These are phyloP conservation scores for Eurytoma adleriae DNA, from an alignment of 2,888 invertebrate species.

Conservation along the genomic window DNA sequence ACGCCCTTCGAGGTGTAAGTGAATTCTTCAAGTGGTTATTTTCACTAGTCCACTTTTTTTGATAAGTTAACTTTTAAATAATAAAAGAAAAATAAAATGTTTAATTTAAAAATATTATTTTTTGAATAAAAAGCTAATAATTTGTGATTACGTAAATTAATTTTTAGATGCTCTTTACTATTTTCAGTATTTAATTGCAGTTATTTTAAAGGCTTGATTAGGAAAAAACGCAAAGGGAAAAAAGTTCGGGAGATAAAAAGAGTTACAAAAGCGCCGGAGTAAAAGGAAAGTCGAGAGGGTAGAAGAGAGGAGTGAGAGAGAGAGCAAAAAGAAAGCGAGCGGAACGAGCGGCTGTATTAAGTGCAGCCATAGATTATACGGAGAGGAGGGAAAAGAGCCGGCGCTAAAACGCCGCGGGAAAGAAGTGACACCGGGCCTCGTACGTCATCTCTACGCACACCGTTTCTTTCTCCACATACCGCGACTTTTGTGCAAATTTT, in stretches of 20 bases:
- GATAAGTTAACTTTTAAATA: no score
- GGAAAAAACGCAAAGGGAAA: not conserved
- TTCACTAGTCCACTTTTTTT: no score
- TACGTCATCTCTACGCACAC: slow-evolving; percentile 63
- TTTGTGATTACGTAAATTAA: no score
- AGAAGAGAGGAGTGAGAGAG: slow-evolving; percentile 42
- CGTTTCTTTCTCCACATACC: not conserved
- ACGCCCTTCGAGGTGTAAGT: no score
- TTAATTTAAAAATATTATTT: no score
- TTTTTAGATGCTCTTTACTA: no score
- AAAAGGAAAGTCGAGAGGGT: slow-evolving; percentile 45
- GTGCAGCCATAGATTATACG: slow-evolving; percentile 74
- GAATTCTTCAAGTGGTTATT: no score
- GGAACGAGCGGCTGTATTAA: slow-evolving; percentile 73
- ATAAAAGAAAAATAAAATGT: no score
- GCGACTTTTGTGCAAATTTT: no score
- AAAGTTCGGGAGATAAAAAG: not conserved
- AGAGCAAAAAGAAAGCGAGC: slow-evolving; percentile 47
- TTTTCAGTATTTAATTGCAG: no score
- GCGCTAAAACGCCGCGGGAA: slow-evolving; percentile 66
- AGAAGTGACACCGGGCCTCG: slow-evolving; percentile 67
- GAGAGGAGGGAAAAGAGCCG: slow-evolving; percentile 36
- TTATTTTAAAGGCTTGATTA: no score
- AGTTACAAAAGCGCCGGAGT: not conserved
- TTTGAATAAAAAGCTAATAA: no score